phyloP scores from a whole-genome alignment of 2,888 invertebrate species.

The Oscheius sp. region DNA sequence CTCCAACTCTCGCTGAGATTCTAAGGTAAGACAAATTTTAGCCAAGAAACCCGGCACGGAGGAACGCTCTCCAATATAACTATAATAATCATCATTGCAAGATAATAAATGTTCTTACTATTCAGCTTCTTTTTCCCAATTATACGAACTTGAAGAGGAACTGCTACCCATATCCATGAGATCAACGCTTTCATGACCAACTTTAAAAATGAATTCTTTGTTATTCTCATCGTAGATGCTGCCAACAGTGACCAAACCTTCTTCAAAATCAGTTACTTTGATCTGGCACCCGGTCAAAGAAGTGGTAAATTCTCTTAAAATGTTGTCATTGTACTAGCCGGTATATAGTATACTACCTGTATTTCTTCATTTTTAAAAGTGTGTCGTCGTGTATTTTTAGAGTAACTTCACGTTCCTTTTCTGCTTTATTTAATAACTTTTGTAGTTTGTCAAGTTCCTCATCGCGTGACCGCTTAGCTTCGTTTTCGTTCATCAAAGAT shows the following conservation, averaged over 20 bases:
- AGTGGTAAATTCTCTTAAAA: slow-evolving; percentile 44
- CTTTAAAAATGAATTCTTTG: slow-evolving; percentile 27
- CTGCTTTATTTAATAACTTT: slow-evolving; percentile 3
- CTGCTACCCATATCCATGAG: slow-evolving; percentile 23
- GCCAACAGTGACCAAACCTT: slow-evolving; percentile 48
- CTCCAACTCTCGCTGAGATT: slow-evolving; percentile 47
- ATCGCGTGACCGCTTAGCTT: slow-evolving; percentile 1
- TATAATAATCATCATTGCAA: slow-evolving; percentile 23
- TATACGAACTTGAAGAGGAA: neutral
- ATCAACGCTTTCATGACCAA: slow-evolving; percentile 26
- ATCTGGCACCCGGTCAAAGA: slow-evolving; percentile 55
- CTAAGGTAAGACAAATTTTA: slow-evolving; percentile 47
- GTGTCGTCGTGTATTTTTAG: slow-evolving; percentile 22
- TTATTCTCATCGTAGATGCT: slow-evolving; percentile 47
- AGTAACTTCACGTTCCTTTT: slow-evolving; percentile 1
- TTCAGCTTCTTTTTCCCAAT: slow-evolving; percentile 17
- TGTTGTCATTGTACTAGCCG: neutral
- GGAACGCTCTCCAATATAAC: slow-evolving; percentile 54
- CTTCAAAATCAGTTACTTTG: slow-evolving; percentile 51
- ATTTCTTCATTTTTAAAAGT: neutral
- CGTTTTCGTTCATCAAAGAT: neutral
- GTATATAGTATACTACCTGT: neutral
- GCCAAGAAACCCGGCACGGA: slow-evolving; percentile 56
- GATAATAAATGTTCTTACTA: slow-evolving; percentile 8
- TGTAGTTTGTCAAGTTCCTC: neutral